Evolutionary conservation across 2,797 vertebrate genomes (phyloP).

Genomic region (Pantherophis vulpinus): DNA sequence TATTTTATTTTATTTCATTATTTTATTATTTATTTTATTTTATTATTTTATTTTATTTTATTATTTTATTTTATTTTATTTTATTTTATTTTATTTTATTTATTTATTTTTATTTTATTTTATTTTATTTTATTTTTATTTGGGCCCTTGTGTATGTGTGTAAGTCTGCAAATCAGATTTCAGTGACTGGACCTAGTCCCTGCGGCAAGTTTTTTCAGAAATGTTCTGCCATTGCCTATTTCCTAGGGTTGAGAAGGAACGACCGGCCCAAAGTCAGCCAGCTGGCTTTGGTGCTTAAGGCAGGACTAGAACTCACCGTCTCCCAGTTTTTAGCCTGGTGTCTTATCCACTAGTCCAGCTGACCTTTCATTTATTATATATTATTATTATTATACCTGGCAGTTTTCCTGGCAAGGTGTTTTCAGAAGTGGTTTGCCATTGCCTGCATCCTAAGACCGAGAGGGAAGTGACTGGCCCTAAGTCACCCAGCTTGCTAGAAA

Average conservation of each 20-base stretch:
- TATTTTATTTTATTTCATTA: not conserved
- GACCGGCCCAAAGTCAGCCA: not conserved
- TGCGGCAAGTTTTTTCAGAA: not conserved
- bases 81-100: too few relatives aligned
- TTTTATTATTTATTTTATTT: too few relatives aligned
- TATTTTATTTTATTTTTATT: too few relatives aligned
- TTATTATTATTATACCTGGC: too few relatives aligned
- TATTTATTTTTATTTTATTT: too few relatives aligned
- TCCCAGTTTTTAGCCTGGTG: not conserved
- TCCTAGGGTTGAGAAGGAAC: not conserved
- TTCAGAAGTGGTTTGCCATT: too few relatives aligned
- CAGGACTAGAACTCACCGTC: not conserved
- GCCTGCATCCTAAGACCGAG: too few relatives aligned
- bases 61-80: too few relatives aligned
- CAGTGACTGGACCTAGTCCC: not conserved
- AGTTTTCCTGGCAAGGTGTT: too few relatives aligned
- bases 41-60: too few relatives aligned
- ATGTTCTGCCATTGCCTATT: not conserved
- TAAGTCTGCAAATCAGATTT: not conserved
- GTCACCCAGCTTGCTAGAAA: too few relatives aligned
- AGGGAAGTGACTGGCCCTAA: too few relatives aligned
- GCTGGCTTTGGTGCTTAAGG: not conserved
- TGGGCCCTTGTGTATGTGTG: not conserved
- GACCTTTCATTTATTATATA: not conserved
- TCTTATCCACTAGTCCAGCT: not conserved